phyloP scores from a whole-genome alignment of 35 echinoderm and acorn worm species.

The Apostichopus parvimensis region DNA sequence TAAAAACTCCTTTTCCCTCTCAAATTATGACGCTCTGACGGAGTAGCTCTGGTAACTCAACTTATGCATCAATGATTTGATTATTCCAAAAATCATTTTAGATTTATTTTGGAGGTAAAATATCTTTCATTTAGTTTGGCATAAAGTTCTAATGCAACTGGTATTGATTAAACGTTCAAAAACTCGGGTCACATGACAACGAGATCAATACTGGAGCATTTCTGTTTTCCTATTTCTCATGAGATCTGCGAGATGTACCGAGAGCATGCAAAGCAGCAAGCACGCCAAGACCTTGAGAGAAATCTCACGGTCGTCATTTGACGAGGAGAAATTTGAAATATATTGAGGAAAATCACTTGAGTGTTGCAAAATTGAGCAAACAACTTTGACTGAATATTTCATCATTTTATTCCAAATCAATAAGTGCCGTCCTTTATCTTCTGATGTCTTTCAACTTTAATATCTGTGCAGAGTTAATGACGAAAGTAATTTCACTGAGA shows the following conservation, averaged over 20 bases:
- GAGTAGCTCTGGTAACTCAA: neutral
- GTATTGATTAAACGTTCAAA: neutral
- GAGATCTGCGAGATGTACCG: neutral
- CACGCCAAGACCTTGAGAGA: neutral
- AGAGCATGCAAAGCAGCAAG: neutral
- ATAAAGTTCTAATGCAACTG: neutral
- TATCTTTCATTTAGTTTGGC: neutral
- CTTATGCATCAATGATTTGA: constrained; percentile 1
- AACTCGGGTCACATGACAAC: neutral
- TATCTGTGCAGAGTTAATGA: neutral
- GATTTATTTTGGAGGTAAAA: neutral
- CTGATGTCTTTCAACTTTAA: neutral
- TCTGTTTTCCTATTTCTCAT: neutral
- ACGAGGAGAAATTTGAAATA: neutral
- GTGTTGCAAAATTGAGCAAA: constrained; percentile 4
- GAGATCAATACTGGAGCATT: neutral
- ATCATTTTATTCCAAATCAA: neutral
- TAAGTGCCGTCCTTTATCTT: neutral
- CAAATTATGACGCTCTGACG: neutral
- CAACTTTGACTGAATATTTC: neutral
- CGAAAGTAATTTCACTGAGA: neutral
- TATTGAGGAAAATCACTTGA: neutral
- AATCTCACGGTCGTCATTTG: neutral
- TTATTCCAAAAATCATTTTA: neutral
- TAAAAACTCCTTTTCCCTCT: neutral